Evolutionary conservation across 2,888 invertebrate species (phyloP), one percentile per base, ranked within the genome.

Genomic region (Macrosiphum euphorbiae): DNA sequence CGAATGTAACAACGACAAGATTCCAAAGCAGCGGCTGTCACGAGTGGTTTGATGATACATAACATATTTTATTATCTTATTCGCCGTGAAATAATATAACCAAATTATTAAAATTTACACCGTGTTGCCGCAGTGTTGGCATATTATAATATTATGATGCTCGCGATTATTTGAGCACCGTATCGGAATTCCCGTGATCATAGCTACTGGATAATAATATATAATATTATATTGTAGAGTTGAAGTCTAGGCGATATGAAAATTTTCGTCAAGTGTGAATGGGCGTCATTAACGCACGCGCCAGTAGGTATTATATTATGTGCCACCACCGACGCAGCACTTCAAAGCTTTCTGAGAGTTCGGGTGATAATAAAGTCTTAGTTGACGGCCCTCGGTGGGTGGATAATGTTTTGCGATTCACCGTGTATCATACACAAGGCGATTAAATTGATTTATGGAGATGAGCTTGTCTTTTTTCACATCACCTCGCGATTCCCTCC

Each of bases 401-500:
- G 78, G 78, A 78, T 78, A 78, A 78, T 78, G 35, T 78, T 78
- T 78, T 35, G 2, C 35, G 78, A 20, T 78, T 78, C 78, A 8
- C 20, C 35, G 78, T 35, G 78, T 78, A 78, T 78, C 78, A 35
- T 52, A n/a, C n/a, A 28, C 88, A 35, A 88, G 52, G 24, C 52
- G 52, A 52, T 88, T 52, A 88, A 88, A 52, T 88, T 88, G 52
- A 88, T 88, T 87, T 87, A 52, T n/a, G 47, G 20, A 87, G n/a
- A 50, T 35, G 78, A 16, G 78, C 78, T 78, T 20, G 78, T 78
- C 78, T 78, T 78, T 78, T 78, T 78, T 78, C 35, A 16, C 78
- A 35, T 78, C 78, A 20, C 78, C 78, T 35, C 78, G 35, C 35
- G 35, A 35, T 78, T 35, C 35, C 0, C 20, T 78, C 8, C 20